phyloP scores from a whole-genome alignment of 2,888 invertebrate genomes.

The Lydus trimaculatus region DNA sequence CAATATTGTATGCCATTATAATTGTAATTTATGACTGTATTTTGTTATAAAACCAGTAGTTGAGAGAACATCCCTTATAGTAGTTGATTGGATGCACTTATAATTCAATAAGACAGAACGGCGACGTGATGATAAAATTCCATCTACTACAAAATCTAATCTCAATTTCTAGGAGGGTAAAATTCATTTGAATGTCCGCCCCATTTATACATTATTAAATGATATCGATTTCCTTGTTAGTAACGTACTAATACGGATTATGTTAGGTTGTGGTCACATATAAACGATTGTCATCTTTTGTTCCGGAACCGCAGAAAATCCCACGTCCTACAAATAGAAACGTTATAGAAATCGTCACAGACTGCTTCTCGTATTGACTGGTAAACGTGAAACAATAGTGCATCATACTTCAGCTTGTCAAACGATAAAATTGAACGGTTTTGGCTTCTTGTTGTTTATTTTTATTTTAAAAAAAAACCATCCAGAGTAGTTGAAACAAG shows the following conservation, averaged over 20 bases:
- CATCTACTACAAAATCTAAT: background rate
- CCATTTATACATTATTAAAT: too few species aligned
- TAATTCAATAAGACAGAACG: background rate
- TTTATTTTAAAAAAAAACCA: constrained; percentile 14
- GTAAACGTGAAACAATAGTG: constrained; percentile 46
- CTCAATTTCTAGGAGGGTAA: background rate
- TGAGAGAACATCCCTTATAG: background rate
- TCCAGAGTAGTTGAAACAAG: constrained; percentile 16
- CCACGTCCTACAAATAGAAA: constrained; percentile 49
- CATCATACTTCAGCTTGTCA: constrained; percentile 48
- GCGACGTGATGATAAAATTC: background rate
- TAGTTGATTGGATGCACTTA: background rate
- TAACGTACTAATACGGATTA: background rate
- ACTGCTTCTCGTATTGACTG: constrained; percentile 48
- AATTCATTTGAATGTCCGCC: too few species aligned
- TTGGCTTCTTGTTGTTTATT: constrained; percentile 1
- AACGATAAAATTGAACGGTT: constrained; percentile 16
- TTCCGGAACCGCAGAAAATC: constrained; percentile 45
- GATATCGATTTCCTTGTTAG: background rate
- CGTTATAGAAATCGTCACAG: constrained; percentile 45
- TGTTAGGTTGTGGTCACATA: constrained; percentile 22
- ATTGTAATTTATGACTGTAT: constrained; percentile 11
- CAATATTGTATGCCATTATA: background rate
- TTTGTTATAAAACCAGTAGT: background rate
- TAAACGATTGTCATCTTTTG: constrained; percentile 18